A percentile compares a stretch with the other conserved stretches of the same genome.
These are phyloP conservation scores for Dendrocopos noguchii DNA, from an alignment of 2,113 vertebrate genomes.

Conservation along the genomic window DNA sequence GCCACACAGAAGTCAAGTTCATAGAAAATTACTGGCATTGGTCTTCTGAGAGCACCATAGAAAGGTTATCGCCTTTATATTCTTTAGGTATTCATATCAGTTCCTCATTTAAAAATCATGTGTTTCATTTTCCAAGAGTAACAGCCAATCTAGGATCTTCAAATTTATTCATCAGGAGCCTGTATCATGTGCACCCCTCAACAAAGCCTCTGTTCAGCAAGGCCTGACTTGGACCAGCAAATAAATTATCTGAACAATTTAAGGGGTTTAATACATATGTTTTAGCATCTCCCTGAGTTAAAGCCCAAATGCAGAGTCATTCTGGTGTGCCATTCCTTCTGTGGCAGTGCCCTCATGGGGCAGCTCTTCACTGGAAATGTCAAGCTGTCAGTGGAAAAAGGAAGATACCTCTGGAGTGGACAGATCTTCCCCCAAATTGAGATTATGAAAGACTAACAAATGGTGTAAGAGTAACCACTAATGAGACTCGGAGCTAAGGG, in stretches of 20 bases:
- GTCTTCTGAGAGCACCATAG: background rate
- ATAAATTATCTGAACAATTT: background rate
- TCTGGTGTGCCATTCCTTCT: background rate
- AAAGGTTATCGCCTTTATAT: background rate
- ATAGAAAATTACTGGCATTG: background rate
- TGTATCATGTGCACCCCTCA: background rate
- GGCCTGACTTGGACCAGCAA: background rate
- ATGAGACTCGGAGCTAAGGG: background rate
- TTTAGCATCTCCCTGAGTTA: background rate
- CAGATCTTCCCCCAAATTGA: background rate
- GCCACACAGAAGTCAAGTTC: background rate
- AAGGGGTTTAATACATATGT: background rate
- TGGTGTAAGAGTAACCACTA: background rate
- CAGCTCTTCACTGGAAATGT: background rate
- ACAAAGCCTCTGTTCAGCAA: background rate
- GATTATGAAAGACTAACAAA: background rate
- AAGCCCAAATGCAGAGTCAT: background rate
- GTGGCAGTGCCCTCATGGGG: background rate
- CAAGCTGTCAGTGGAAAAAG: accelerated
- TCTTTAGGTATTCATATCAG: background rate
- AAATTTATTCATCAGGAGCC: background rate
- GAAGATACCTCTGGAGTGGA: accelerated
- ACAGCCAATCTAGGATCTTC: background rate
- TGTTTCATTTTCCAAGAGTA: background rate
- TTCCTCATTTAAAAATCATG: background rate